Conservation (phyloP, 2,113 vertebrate genomes). For the Nycticorax nycticorax region DNA sequence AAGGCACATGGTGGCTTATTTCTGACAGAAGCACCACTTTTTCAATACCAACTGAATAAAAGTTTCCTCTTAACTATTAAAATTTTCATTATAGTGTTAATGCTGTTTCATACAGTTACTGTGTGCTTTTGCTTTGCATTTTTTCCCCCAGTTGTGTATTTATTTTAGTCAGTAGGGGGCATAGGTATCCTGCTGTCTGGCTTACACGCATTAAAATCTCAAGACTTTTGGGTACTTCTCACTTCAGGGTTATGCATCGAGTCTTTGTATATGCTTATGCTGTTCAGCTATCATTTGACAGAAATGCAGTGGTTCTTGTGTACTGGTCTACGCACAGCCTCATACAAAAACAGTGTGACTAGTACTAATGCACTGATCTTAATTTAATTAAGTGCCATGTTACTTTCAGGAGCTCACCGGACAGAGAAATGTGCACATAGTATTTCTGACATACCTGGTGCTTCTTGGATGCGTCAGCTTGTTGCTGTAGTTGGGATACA, state of each 20-base stretch:
- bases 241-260: fast-evolving
- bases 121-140: background rate
- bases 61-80: background rate
- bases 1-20: background rate
- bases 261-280: no score
- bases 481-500: background rate
- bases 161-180: constrained; percentile 71
- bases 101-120: background rate
- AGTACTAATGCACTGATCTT: background rate
- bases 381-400: background rate
- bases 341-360: background rate
- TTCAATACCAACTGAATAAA: background rate
- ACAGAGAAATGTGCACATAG: background rate
- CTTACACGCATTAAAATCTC: background rate
- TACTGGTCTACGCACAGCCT: background rate
- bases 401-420: background rate
- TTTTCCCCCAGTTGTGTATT: background rate
- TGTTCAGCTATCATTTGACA: background rate
- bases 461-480: background rate
- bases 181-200: background rate
- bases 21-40: background rate
- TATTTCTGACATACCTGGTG: background rate
- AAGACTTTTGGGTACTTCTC: background rate
- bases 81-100: background rate
- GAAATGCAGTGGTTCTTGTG: background rate